Evolutionary conservation across 2,888 invertebrate species (phyloP).

Genomic region (Dryococelus australis): DNA sequence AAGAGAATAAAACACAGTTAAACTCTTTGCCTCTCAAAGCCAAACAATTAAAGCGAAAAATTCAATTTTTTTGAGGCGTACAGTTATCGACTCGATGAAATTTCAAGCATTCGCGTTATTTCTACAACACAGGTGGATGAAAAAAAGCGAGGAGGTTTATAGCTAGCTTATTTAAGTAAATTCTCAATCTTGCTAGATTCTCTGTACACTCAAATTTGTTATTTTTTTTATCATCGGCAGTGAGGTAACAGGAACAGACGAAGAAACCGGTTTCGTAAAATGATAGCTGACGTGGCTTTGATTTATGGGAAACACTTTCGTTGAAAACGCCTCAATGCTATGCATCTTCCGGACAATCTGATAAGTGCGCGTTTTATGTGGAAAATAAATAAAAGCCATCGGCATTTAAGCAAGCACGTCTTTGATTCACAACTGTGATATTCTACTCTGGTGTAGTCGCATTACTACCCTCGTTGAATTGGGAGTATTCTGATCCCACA

Average conservation of each 20-base stretch:
- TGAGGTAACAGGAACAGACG: not conserved
- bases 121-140: no score
- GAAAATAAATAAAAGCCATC: slow-evolving; percentile 1
- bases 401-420: slow-evolving; percentile 1
- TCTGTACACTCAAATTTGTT: no score
- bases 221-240: not conserved
- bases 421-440: not conserved
- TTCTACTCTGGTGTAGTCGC: not conserved
- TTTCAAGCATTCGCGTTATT: no score
- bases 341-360: slow-evolving; percentile 2
- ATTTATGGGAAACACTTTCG: slow-evolving; percentile 16
- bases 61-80: no score
- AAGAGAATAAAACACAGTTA: no score
- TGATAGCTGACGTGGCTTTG: not conserved
- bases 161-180: no score
- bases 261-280: not conserved
- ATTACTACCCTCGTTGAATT: not conserved
- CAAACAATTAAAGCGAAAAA: no score
- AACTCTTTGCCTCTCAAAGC: no score
- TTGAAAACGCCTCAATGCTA: not conserved
- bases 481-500: no score
- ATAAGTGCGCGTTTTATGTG: not conserved
- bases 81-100: no score
- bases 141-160: no score
- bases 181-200: no score